phyloP scores from a whole-genome alignment of 37 sponge, comb jelly and placozoan genomes.

The Beroe ovata region DNA sequence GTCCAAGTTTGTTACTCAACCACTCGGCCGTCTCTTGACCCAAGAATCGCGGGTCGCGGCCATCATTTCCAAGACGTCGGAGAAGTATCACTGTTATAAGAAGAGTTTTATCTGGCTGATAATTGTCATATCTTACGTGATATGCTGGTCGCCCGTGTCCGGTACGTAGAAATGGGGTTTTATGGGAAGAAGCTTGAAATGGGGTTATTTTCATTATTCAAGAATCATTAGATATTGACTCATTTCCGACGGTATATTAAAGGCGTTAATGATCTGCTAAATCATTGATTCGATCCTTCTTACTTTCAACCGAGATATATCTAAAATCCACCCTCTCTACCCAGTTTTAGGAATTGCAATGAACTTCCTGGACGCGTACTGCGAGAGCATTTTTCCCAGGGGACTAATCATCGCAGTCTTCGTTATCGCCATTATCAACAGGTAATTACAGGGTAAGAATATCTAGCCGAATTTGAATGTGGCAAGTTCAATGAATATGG shows the following conservation, averaged over 20 bases:
- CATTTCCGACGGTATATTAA: too few relatives aligned
- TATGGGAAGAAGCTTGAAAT: too few relatives aligned
- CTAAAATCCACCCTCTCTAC: too few relatives aligned
- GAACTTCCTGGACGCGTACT: conserved; percentile 61
- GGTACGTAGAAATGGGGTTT: background rate
- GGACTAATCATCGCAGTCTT: conserved; percentile 32
- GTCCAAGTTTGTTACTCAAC: too few relatives aligned
- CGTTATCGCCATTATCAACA: conserved; percentile 57
- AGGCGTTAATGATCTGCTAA: too few relatives aligned
- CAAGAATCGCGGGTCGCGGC: conserved; percentile 36
- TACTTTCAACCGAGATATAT: too few relatives aligned
- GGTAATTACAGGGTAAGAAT: background rate
- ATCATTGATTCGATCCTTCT: too few relatives aligned
- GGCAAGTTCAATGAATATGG: background rate
- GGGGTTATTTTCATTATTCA: too few relatives aligned
- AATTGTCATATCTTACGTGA: conserved; percentile 32
- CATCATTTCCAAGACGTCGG: background rate
- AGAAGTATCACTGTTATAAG: conserved; percentile 58
- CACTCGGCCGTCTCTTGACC: too few relatives aligned
- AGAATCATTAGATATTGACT: too few relatives aligned
- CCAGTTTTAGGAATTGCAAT: conserved; percentile 39
- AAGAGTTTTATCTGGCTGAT: conserved; percentile 66
- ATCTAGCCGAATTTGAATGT: background rate
- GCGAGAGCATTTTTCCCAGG: background rate
- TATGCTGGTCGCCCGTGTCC: conserved; percentile 62